Conservation (phyloP, 2,113 vertebrate genomes). For the Microcebus murinus region DNA sequence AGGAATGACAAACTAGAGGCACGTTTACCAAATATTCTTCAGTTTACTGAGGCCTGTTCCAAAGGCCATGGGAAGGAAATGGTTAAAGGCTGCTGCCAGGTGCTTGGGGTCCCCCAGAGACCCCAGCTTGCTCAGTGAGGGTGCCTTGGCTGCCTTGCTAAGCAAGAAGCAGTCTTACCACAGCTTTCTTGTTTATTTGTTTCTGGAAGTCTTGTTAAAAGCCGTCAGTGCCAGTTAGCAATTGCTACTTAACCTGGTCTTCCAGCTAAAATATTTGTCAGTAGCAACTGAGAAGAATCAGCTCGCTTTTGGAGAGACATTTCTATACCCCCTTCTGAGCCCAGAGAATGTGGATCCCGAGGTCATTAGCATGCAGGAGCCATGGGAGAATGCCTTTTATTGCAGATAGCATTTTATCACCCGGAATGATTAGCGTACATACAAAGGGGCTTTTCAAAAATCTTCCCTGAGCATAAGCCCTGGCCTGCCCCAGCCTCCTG, state of each 20-base stretch:
- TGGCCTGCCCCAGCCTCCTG: neutral
- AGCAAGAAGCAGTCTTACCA: slow-evolving; percentile 66
- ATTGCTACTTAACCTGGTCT: slow-evolving; percentile 81
- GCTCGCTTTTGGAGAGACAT: slow-evolving; percentile 61
- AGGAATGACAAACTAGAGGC: slow-evolving; percentile 32
- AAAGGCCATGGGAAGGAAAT: slow-evolving; percentile 22
- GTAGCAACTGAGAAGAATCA: slow-evolving; percentile 72
- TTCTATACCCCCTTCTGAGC: slow-evolving; percentile 47
- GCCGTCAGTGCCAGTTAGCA: slow-evolving; percentile 68
- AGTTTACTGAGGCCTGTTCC: neutral
- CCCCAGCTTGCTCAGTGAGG: slow-evolving; percentile 54
- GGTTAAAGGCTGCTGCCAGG: slow-evolving; percentile 42
- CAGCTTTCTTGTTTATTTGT: slow-evolving; percentile 46
- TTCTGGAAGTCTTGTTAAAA: slow-evolving; percentile 75
- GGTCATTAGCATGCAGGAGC: slow-evolving; percentile 70
- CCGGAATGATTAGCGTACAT: slow-evolving; percentile 28
- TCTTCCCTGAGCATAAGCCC: slow-evolving; percentile 61
- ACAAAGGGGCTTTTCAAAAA: slow-evolving; percentile 64
- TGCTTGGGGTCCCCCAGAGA: slow-evolving; percentile 39
- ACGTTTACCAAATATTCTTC: neutral
- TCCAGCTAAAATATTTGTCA: slow-evolving; percentile 80
- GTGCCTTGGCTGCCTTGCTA: slow-evolving; percentile 64
- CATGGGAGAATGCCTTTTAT: slow-evolving; percentile 51
- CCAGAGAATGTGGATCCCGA: neutral
- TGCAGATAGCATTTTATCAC: slow-evolving; percentile 69